phyloP scores from a whole-genome alignment of 2,113 vertebrate species.

The Myrmophylax atrothorax region DNA sequence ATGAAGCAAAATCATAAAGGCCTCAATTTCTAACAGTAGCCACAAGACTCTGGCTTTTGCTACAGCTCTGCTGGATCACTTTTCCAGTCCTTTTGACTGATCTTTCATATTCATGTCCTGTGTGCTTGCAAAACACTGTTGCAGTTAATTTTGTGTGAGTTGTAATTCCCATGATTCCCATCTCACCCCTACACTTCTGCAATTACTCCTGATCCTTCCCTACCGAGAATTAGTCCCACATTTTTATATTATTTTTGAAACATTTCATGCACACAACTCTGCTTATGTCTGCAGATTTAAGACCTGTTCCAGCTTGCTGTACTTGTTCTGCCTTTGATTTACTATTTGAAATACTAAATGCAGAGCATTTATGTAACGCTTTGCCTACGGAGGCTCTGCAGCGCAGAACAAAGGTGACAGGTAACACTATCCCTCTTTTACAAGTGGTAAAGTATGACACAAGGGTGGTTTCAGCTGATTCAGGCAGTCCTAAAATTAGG shows the following conservation, averaged over 20 bases:
- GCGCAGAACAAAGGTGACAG: not conserved
- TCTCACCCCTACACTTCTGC: not conserved
- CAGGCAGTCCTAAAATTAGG: not conserved
- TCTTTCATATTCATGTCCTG: constrained; percentile 1
- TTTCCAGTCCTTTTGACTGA: constrained; percentile 30
- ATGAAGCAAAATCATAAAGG: not conserved
- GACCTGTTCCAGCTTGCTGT: not conserved
- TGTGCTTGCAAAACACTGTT: not conserved
- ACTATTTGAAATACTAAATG: constrained; percentile 41
- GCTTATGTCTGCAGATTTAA: constrained; percentile 47
- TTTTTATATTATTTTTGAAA: constrained; percentile 38
- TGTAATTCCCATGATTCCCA: constrained; percentile 20
- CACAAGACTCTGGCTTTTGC: not conserved
- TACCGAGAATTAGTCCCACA: constrained; percentile 12
- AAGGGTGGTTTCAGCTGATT: accelerated
- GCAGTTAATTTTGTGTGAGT: constrained; percentile 5
- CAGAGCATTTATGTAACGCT: constrained; percentile 6
- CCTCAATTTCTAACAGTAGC: not conserved
- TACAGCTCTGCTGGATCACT: constrained; percentile 15
- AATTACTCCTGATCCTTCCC: constrained; percentile 3
- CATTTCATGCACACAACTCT: not conserved
- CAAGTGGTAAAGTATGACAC: constrained; percentile 12
- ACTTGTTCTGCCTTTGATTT: constrained; percentile 37
- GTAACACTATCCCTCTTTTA: constrained; percentile 38
- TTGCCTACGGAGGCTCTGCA: not conserved